Evolutionary conservation across 23 tunicate genomes (phyloP).

Genomic region (Clavelina lepadiformis): DNA sequence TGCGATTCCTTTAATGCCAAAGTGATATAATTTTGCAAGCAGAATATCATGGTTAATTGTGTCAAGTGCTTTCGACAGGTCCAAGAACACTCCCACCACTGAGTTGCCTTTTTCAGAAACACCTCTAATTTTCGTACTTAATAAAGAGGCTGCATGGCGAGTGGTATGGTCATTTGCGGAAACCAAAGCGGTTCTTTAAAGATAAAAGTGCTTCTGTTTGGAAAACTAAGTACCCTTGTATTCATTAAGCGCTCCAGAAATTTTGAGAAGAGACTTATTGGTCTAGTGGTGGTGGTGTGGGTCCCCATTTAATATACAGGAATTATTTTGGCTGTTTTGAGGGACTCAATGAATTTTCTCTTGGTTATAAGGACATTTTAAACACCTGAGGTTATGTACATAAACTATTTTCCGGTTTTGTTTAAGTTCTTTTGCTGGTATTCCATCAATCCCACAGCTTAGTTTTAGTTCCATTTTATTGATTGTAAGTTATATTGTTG

Average conservation of each 20-base stretch:
- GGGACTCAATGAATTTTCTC: background rate
- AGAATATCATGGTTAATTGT: constrained; percentile 19
- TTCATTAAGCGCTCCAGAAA: too few species aligned
- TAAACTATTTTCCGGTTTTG: background rate
- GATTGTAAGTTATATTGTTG: too few species aligned
- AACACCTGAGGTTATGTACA: background rate
- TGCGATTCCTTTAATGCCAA: constrained; percentile 21
- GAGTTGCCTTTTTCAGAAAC: background rate
- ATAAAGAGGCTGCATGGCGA: background rate
- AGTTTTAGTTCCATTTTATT: too few species aligned
- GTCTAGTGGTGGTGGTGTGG: constrained; percentile 4
- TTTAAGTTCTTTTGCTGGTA: background rate
- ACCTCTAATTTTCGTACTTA: background rate
- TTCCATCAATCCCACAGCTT: too few species aligned
- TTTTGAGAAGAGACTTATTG: constrained; percentile 8
- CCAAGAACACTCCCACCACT: constrained; percentile 14
- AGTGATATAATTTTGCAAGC: constrained; percentile 8
- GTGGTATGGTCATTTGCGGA: background rate
- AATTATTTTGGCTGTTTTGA: constrained; percentile 12
- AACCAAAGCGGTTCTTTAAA: background rate
- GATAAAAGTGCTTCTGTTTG: background rate
- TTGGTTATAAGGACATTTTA: constrained; percentile 1
- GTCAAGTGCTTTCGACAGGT: constrained; percentile 24
- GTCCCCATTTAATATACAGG: constrained; percentile 12
- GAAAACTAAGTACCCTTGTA: background rate